These are phyloP conservation scores for Blomia tropicalis DNA, from an alignment of 2,888 invertebrate genomes.

Conservation along the genomic window DNA sequence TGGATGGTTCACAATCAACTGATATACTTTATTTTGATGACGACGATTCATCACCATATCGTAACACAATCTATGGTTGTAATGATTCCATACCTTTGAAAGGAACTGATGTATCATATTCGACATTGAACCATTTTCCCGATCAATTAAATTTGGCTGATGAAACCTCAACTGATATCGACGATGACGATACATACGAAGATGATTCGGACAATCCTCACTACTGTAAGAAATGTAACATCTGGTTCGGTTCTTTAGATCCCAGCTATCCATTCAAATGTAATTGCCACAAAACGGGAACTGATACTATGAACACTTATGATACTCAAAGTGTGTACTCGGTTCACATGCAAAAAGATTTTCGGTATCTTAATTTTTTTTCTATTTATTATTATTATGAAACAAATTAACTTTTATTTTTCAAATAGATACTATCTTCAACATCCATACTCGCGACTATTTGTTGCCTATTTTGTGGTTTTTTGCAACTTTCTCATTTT, in stretches of 20 bases:
- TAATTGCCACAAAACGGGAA: neutral
- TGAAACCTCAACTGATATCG: neutral
- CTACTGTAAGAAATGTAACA: conserved; percentile 4
- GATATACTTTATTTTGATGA: conserved; percentile 1
- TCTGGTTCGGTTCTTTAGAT: conserved; percentile 4
- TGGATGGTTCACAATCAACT: neutral
- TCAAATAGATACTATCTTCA: conserved; percentile 39
- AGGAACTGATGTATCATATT: neutral
- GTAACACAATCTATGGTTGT: neutral
- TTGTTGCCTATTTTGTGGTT: conserved; percentile 40
- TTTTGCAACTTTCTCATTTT: conserved; percentile 42
- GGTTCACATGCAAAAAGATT: conserved; percentile 38
- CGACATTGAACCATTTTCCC: neutral
- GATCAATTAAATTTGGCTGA: neutral
- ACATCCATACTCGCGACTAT: conserved; percentile 40
- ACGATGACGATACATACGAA: neutral
- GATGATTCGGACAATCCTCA: neutral
- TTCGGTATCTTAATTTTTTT: conserved; percentile 30
- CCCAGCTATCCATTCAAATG: conserved; percentile 3
- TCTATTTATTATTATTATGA: too few species aligned
- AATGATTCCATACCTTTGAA: neutral
- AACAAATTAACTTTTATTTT: neutral
- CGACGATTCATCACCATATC: neutral
- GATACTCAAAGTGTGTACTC: conserved; percentile 36
- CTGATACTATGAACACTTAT: conserved; percentile 1